Base-by-base conservation (phyloP, 2,113 vertebrate species). In the Pithys albifrons region DNA sequence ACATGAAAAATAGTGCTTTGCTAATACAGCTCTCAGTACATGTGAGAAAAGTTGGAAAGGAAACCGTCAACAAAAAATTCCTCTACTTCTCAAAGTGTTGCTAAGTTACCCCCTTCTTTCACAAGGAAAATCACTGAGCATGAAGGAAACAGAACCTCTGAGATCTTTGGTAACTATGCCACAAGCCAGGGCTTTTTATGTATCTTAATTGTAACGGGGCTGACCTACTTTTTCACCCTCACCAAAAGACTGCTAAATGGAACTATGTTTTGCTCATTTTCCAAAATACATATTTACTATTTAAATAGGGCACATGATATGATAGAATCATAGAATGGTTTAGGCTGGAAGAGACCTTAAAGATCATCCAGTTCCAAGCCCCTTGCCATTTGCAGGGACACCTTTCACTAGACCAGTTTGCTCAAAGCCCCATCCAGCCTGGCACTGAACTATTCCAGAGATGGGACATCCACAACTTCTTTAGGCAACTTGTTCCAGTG, bases 71-170 rank as follows among this genome's bases (percentile, higher is more conserved):
- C n/a, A 28, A 89, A 94, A 93, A 86, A 94, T 93, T 88, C 89
- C 72, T 92, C 45, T 18, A 71, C 76, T 95, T 94, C 76, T 84
- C 77, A 37, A 91, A 94, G 52, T 25, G 95, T 97, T 97, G 97
- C 96, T 97, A 96, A 90, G 95, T 91, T 88, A 97, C 95, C 1
- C 19, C 4, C 62, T 87, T 89, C 85, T 94, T 96, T 94, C 93
- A 90, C 73, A 94, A 89, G 89, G 70, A 84, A 88, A 84, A 92
- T 71, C 79, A 95, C 72, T 29, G 52, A 96, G 80, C 62, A 83
- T 91, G 92, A 95, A 96, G 54, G 88, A 92, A 85, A 77, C 15
- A 92, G 91, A 95, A 92, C 64, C 55, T 89, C 61, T 65, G 72
- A 81, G 85, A 78, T 89, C 85, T 94, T 29, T 72, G 57, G 69